These are phyloP conservation scores for Origma solitaria DNA, from an alignment of 2,113 vertebrate species.

Conservation along the genomic window DNA sequence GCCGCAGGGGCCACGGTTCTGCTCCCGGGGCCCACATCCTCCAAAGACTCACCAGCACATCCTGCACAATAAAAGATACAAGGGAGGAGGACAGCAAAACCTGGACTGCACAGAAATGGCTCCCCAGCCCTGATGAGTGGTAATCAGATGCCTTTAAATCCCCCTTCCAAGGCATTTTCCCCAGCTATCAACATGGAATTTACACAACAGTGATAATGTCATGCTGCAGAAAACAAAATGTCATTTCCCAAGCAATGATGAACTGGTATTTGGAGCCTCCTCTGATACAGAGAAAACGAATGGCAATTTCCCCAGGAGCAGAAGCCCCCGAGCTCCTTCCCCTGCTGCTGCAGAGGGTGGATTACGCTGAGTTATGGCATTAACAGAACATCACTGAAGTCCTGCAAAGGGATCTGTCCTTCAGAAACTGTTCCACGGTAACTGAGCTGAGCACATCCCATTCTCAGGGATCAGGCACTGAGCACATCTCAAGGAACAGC, in stretches of 20 bases:
- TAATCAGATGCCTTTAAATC: neutral
- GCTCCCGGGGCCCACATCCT: neutral
- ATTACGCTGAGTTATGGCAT: accelerated
- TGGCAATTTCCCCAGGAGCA: neutral
- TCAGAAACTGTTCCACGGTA: accelerated
- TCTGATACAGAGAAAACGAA: neutral
- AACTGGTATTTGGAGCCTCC: neutral
- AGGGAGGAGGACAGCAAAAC: neutral
- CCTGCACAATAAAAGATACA: neutral
- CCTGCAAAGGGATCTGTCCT: accelerated
- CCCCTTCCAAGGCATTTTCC: neutral
- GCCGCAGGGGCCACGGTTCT: accelerated
- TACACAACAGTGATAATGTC: neutral
- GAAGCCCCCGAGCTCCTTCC: neutral
- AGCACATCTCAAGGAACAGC: neutral
- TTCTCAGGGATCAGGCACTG: neutral
- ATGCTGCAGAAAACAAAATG: neutral
- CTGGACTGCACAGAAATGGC: neutral
- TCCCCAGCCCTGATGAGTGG: accelerated
- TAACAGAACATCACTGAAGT: neutral
- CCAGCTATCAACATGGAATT: neutral
- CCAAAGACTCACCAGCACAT: neutral
- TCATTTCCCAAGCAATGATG: neutral
- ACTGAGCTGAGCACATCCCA: neutral
- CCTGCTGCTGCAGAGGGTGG: neutral